Base-by-base conservation (phyloP, 92 coral and sea anemone genomes). In the Epizoanthus stellaris region DNA sequence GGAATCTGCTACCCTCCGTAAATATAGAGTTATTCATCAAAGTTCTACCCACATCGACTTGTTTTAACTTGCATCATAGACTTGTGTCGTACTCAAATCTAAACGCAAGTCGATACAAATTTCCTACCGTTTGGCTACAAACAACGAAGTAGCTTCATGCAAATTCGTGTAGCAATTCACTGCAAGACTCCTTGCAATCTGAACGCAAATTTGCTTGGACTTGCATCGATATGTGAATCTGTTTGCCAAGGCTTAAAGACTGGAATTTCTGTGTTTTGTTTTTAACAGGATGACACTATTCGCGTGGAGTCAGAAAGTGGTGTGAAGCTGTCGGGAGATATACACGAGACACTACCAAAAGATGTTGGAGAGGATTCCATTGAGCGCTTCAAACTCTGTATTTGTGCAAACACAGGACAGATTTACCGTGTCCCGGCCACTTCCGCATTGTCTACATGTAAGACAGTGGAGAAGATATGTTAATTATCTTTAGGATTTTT, bases 341-440 rank as follows among this genome's bases (percentile, higher is more conserved):
- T 76, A 12, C 25, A 70, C 8, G 80, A 53, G 39, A 73, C 82
- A 16, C 65, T 67, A 3, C 49, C 84, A 8, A 73, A 64, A 45
- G 23, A 75, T 53, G 52, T 73, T 58, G 73, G 64, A 11, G 1
- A 52, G n/a, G 69, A 74, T 62, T 8, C 70, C 5, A 10, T 40
- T 13, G 60, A 83, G 56, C 66, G 79, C 4, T 90, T 75, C 88
- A 92, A 92, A 82, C 84, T 92, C 19, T 92, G 95, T 38, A 88
- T 90, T 9, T 92, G 93, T 77, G 66, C 84, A 15, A 91, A 72
- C 85, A 87, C 93, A 39, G 88, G 87, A 6, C 59, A 87, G 76
- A 64, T 90, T 39, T 92, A 64, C 66, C 89, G 84, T 15, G 95
- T 92, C 17, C 73, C n/a, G 8, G 69, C 75, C 16, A 88, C 73